Percentiles rank a stretch among this genome's conserved stretches.
phyloP scores from a whole-genome alignment of 2,113 vertebrate species.

The Ceuthmochares aereus region DNA sequence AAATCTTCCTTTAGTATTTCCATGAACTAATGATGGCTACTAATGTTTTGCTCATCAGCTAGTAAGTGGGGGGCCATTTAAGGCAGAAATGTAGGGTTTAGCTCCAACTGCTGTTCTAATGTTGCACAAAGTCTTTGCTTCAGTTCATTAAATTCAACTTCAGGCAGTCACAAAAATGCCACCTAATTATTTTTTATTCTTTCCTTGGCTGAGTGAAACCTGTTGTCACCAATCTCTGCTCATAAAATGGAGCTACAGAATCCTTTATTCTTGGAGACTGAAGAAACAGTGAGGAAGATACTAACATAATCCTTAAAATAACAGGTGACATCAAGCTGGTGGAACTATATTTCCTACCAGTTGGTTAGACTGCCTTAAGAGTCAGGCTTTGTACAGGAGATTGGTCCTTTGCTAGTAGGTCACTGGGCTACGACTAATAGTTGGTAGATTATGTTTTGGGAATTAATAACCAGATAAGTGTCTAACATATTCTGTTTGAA shows the following conservation, averaged over 20 bases:
- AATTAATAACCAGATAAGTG: neutral
- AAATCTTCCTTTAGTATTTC: neutral
- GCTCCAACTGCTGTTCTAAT: constrained; percentile 65
- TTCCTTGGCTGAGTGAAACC: too few relatives aligned
- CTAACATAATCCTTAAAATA: neutral
- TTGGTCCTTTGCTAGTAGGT: neutral
- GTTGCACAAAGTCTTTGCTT: constrained; percentile 63
- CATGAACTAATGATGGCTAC: constrained; percentile 21
- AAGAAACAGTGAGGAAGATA: neutral
- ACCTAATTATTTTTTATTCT: too few relatives aligned
- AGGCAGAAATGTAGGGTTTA: constrained; percentile 10
- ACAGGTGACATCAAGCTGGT: neutral
- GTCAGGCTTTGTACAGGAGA: neutral
- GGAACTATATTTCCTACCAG: neutral
- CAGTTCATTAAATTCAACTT: constrained; percentile 72
- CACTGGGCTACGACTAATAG: neutral
- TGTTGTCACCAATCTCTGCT: neutral
- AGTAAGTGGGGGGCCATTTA: constrained; percentile 37
- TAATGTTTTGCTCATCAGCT: constrained; percentile 51
- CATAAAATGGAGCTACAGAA: neutral
- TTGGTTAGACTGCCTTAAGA: neutral
- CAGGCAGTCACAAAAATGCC: constrained; percentile 45
- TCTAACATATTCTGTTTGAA: neutral
- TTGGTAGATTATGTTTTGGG: neutral
- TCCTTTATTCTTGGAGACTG: neutral